phyloP scores from a whole-genome alignment of 2,888 invertebrate species.

The Synergus gifuensis region DNA sequence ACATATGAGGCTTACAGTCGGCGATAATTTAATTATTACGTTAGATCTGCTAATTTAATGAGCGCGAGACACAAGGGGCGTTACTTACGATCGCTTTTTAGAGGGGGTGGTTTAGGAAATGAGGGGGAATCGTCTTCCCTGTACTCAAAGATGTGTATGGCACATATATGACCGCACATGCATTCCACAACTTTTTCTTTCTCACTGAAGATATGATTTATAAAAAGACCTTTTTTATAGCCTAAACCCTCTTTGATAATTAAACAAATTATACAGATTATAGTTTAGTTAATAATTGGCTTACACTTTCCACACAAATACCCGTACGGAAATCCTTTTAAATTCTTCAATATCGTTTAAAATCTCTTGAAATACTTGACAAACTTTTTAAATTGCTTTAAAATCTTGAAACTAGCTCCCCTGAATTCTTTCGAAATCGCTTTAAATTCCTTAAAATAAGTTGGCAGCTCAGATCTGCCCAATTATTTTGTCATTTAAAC shows the following conservation, averaged over 20 bases:
- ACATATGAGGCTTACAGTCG: conserved; percentile 40
- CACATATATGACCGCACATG: neutral
- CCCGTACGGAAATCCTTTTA: too few species aligned
- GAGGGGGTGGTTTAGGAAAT: conserved; percentile 59
- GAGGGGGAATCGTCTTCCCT: conserved; percentile 44
- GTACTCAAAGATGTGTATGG: neutral
- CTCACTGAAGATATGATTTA: neutral
- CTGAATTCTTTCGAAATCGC: too few species aligned
- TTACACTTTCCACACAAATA: neutral
- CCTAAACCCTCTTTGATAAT: neutral
- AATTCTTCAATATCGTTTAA: too few species aligned
- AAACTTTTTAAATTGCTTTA: too few species aligned
- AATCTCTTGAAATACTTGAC: too few species aligned
- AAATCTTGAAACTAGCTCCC: too few species aligned
- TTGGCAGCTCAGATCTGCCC: too few species aligned
- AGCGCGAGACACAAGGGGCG: conserved; percentile 54
- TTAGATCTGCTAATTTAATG: conserved; percentile 73
- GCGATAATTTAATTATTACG: conserved; percentile 74
- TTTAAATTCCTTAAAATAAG: too few species aligned
- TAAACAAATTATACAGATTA: neutral
- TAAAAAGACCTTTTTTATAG: neutral
- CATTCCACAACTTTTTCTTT: neutral
- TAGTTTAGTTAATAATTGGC: conserved; percentile 26
- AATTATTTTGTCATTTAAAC: too few species aligned
- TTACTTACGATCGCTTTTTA: conserved; percentile 57